Percentiles rank a stretch among this genome's conserved stretches.
Conservation (phyloP, 1,140 invertebrate genomes). For the Theocolax elegans region DNA sequence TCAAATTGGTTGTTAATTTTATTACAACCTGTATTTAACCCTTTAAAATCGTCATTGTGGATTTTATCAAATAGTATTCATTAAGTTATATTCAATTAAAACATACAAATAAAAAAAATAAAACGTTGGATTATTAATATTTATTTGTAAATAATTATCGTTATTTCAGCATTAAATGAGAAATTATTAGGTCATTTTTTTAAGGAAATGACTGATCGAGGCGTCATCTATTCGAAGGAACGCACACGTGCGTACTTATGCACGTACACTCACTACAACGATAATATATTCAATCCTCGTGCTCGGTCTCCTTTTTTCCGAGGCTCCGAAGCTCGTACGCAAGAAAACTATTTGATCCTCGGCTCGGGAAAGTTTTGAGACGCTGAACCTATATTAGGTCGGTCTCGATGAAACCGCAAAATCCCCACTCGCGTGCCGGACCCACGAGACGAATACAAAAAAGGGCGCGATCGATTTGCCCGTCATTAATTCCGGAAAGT, state of each 20-base stretch:
- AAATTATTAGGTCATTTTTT: background rate
- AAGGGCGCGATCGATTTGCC: slow-evolving; percentile 37
- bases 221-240: background rate
- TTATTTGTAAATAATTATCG: too few relatives aligned
- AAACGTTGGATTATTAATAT: too few relatives aligned
- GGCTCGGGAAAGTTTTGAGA: slow-evolving; percentile 40
- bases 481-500: slow-evolving; percentile 55
- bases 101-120: too few relatives aligned
- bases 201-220: slow-evolving; percentile 2
- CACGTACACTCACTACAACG: background rate
- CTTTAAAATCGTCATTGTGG: too few relatives aligned
- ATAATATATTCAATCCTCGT: slow-evolving; percentile 39
- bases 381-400: slow-evolving; percentile 22
- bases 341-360: slow-evolving; percentile 40
- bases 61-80: too few relatives aligned
- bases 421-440: background rate
- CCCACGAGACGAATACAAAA: slow-evolving; percentile 35
- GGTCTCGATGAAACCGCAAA: slow-evolving; percentile 39
- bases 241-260: background rate
- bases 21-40: too few relatives aligned
- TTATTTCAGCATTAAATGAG: slow-evolving; percentile 16
- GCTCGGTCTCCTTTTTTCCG: slow-evolving; percentile 4
- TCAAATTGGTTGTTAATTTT: too few relatives aligned
- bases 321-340: background rate
- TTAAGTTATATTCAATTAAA: too few relatives aligned